Percentiles rank a stretch among this genome's conserved stretches.
phyloP scores from a whole-genome alignment of 2,113 vertebrate genomes.

The Gambusia affinis region DNA sequence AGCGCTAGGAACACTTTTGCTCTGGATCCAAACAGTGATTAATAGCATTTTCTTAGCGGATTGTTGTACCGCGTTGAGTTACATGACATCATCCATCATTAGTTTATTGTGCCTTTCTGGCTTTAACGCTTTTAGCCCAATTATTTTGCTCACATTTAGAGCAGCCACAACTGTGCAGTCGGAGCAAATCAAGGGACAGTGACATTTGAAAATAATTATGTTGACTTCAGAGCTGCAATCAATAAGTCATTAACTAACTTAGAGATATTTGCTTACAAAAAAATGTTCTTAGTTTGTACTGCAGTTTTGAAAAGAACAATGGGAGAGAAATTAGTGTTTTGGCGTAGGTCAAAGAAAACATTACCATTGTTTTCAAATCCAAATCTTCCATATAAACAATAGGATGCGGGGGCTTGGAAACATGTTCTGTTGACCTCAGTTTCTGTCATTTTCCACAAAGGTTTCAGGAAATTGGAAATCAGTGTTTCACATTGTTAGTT shows the following conservation, averaged over 20 bases:
- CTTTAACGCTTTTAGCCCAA: constrained; percentile 15
- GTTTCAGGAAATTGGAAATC: too few relatives aligned
- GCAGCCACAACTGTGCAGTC: constrained; percentile 26
- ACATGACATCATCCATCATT: constrained; percentile 37
- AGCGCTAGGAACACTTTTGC: constrained; percentile 12
- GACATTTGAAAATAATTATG: constrained; percentile 13
- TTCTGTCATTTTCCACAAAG: too few relatives aligned
- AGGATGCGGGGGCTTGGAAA: not conserved
- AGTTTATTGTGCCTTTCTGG: constrained; percentile 15
- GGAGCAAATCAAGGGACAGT: constrained; percentile 3
- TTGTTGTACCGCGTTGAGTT: constrained; percentile 10
- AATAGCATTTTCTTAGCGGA: constrained; percentile 12
- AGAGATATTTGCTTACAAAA: constrained; percentile 26
- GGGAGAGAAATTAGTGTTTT: constrained; percentile 3
- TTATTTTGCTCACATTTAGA: constrained; percentile 34
- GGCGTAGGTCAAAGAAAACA: not conserved
- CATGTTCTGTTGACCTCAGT: not conserved
- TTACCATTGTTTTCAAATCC: not conserved
- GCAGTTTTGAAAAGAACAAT: constrained; percentile 1
- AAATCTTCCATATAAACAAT: not conserved
- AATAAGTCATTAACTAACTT: constrained; percentile 30
- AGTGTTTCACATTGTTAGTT: too few relatives aligned
- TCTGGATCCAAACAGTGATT: constrained; percentile 30
- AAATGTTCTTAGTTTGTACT: constrained; percentile 10
- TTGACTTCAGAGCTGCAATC: constrained; percentile 1